Evolutionary conservation across 2,888 invertebrate genomes (phyloP).

Genomic region (Panorpa germanica): DNA sequence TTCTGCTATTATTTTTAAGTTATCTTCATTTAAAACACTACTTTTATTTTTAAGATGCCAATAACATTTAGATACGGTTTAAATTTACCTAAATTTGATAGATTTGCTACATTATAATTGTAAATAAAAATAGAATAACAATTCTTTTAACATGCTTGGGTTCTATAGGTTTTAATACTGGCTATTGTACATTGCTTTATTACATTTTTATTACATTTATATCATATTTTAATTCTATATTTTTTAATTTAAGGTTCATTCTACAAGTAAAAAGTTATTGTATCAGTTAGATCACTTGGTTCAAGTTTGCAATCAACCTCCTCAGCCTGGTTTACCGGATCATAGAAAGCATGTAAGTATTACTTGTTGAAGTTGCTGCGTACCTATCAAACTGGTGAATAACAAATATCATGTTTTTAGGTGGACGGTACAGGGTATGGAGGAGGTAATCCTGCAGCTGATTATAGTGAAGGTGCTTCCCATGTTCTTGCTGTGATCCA

Average conservation of each 20-base stretch:
- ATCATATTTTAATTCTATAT: constrained; percentile 15
- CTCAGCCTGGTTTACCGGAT: constrained; percentile 25
- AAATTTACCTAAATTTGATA: too few relatives aligned
- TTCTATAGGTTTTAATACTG: too few relatives aligned
- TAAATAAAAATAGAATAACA: too few relatives aligned
- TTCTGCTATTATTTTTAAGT: too few relatives aligned
- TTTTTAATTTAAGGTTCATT: constrained; percentile 55
- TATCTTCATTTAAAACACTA: too few relatives aligned
- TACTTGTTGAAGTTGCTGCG: neutral
- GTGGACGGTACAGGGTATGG: constrained; percentile 37
- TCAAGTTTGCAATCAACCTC: constrained; percentile 86
- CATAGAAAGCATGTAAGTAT: constrained; percentile 53
- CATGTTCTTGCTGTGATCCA: constrained; percentile 93
- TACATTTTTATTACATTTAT: neutral
- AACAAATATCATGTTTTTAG: constrained; percentile 12
- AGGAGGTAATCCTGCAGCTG: constrained; percentile 74
- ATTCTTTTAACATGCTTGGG: neutral
- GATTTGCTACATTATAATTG: too few relatives aligned
- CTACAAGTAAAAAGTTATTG: constrained; percentile 87
- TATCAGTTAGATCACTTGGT: constrained; percentile 91
- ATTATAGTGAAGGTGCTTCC: constrained; percentile 91
- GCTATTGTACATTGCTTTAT: constrained; percentile 1
- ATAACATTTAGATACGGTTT: too few relatives aligned
- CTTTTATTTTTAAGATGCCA: too few relatives aligned
- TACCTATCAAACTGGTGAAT: neutral